These are phyloP conservation scores for Dallia pectoralis DNA, from an alignment of 2,797 vertebrate genomes.

Conservation along the genomic window DNA sequence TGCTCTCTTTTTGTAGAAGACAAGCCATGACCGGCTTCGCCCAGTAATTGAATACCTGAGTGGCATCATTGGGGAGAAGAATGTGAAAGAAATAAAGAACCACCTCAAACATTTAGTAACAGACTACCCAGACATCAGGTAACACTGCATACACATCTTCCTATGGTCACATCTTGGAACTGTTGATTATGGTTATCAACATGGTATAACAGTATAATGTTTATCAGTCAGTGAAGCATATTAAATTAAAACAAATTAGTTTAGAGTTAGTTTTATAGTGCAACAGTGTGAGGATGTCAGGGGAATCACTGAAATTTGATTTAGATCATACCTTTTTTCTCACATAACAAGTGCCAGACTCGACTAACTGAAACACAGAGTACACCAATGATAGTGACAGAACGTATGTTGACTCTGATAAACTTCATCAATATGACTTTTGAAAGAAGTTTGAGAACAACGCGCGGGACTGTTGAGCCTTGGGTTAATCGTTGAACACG, in stretches of 20 bases:
- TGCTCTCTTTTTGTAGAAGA: constrained; percentile 66
- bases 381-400: background rate
- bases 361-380: too few relatives aligned
- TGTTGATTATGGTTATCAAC: background rate
- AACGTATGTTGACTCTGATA: too few relatives aligned
- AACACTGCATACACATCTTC: background rate
- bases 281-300: too few relatives aligned
- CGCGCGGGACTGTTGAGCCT: too few relatives aligned
- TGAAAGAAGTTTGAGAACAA: too few relatives aligned
- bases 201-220: background rate
- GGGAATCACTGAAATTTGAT: too few relatives aligned
- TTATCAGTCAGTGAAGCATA: background rate
- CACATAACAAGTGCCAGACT: too few relatives aligned
- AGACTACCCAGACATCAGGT: constrained; percentile 87
- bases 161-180: background rate
- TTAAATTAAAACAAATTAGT: too few relatives aligned
- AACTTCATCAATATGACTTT: too few relatives aligned
- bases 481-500: too few relatives aligned
- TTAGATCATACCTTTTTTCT: too few relatives aligned
- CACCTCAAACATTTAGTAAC: constrained; percentile 68
- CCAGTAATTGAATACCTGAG: constrained; percentile 72
- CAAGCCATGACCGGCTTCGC: constrained; percentile 76
- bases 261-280: too few relatives aligned
- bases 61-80: constrained; percentile 73
- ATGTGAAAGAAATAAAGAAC: constrained; percentile 71